A percentile compares a stretch with the other conserved stretches of the same genome.
Conservation (phyloP, 2,797 vertebrate species). For the Tapera naevia region DNA sequence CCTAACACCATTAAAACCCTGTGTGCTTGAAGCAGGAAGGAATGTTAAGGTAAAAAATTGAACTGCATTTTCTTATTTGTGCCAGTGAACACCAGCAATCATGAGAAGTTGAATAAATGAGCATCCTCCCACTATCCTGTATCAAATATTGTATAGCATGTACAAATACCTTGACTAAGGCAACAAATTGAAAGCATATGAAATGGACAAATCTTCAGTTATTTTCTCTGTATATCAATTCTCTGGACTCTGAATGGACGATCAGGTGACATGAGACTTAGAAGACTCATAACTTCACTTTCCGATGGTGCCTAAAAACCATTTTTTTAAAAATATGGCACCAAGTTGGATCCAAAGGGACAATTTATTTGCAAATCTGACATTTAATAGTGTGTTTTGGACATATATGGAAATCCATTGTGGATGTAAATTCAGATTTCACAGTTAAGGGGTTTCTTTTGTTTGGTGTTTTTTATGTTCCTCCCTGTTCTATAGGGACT, state of each 20-base stretch:
- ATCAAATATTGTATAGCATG: neutral
- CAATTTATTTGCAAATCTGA: neutral
- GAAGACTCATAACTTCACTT: neutral
- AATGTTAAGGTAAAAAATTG: neutral
- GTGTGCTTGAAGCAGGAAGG: neutral
- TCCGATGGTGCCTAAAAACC: neutral
- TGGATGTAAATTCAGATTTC: neutral
- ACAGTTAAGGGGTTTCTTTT: neutral
- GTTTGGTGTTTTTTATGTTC: fast-evolving
- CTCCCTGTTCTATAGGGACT: neutral
- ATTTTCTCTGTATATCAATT: neutral
- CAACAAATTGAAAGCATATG: neutral
- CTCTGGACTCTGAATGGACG: neutral
- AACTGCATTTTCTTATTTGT: neutral
- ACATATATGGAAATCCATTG: neutral
- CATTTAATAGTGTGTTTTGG: neutral
- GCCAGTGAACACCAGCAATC: neutral
- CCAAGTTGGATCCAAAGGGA: neutral
- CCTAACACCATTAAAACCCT: neutral
- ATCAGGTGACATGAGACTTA: neutral
- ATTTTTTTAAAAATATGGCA: fast-evolving
- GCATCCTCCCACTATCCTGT: neutral
- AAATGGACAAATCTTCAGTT: neutral
- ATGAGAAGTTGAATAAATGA: neutral
- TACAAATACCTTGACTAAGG: neutral